Conservation (phyloP, 23 tunicate species). For the Ciona savignyi region DNA sequence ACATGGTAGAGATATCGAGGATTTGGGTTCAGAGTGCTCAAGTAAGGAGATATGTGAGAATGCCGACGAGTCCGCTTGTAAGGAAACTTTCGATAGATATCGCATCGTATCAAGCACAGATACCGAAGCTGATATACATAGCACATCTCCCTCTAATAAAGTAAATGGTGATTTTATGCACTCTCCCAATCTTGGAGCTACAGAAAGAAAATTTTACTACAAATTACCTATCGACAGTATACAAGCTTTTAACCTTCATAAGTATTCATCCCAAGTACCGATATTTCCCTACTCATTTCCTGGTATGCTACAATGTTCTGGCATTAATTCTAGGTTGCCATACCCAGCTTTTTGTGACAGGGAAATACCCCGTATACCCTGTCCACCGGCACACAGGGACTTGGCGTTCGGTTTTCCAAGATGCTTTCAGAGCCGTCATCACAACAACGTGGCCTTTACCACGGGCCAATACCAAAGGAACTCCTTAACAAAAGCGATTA, state of each 20-base stretch:
- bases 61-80: background rate
- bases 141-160: background rate
- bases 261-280: background rate
- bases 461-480: background rate
- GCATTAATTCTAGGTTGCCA: too few relatives aligned
- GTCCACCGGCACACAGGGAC: background rate
- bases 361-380: background rate
- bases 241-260: background rate
- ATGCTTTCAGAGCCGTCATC: background rate
- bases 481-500: background rate
- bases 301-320: background rate
- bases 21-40: background rate
- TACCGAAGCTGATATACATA: too few relatives aligned
- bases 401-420: background rate
- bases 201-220: background rate
- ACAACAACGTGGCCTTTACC: background rate
- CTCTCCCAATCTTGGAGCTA: background rate
- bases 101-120: background rate
- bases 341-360: background rate
- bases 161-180: too few relatives aligned
- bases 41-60: background rate
- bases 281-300: background rate
- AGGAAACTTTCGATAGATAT: background rate
- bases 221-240: background rate
- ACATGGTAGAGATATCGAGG: background rate